Evolutionary conservation across 2,113 vertebrate genomes (phyloP).

Genomic region (Sturnus vulgaris): DNA sequence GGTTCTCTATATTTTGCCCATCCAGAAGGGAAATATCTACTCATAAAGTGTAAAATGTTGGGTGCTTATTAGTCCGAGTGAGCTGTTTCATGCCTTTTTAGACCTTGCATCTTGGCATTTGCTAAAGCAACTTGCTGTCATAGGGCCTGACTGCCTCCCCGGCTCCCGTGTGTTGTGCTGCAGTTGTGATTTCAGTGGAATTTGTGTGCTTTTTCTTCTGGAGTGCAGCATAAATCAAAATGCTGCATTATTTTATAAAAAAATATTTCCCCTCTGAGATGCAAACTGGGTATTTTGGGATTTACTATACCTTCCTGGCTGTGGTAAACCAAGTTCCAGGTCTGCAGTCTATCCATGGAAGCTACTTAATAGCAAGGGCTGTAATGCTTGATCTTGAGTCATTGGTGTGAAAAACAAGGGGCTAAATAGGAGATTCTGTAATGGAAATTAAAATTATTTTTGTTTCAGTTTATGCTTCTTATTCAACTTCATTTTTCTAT

Average conservation of each 20-base stretch:
- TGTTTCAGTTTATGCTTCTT: conserved; percentile 50
- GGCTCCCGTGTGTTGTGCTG: neutral
- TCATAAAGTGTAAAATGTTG: neutral
- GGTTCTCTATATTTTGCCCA: neutral
- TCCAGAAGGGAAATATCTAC: conserved; percentile 40
- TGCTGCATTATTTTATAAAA: neutral
- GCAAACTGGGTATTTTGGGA: neutral
- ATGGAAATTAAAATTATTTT: conserved; percentile 1
- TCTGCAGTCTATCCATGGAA: neutral
- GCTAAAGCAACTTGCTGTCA: neutral
- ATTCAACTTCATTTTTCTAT: conserved; percentile 43
- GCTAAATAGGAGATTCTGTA: neutral
- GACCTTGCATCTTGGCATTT: neutral
- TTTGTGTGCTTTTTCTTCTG: neutral
- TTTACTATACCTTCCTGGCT: neutral
- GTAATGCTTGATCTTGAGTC: neutral
- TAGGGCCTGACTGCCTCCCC: neutral
- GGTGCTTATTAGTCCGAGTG: neutral
- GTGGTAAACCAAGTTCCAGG: neutral
- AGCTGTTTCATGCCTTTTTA: neutral
- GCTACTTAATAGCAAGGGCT: neutral
- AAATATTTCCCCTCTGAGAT: conserved; percentile 20
- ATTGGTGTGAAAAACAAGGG: neutral
- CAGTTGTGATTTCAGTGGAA: neutral
- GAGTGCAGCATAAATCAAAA: neutral